A percentile compares a stretch with the other conserved stretches of the same genome.
phyloP scores from a whole-genome alignment of 2,888 invertebrate genomes.

The Sarcophaga caerulescens region DNA sequence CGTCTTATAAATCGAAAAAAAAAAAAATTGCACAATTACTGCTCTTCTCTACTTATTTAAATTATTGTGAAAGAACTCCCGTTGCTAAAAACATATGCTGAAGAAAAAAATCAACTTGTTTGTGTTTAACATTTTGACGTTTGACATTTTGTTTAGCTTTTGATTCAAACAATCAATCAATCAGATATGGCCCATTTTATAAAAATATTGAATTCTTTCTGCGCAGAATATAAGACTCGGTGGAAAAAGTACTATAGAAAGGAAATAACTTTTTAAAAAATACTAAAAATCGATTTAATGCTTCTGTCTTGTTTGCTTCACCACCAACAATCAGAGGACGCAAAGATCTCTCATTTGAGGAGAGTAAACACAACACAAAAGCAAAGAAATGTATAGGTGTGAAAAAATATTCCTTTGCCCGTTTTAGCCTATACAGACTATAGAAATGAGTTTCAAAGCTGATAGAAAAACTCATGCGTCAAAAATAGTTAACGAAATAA shows the following conservation, averaged over 20 bases:
- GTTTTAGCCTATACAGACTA: constrained; percentile 19
- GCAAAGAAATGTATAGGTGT: constrained; percentile 21
- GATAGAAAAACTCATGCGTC: constrained; percentile 48
- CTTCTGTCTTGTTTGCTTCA: constrained; percentile 27
- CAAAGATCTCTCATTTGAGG: constrained; percentile 27
- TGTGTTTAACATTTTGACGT: too few species aligned
- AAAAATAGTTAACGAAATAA: constrained; percentile 46
- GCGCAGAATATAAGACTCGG: constrained; percentile 34
- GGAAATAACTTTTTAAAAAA: constrained; percentile 19
- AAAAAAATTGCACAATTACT: too few species aligned
- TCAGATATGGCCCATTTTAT: constrained; percentile 35
- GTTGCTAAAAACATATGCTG: too few species aligned
- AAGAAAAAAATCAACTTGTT: too few species aligned
- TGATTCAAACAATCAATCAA: constrained; percentile 1
- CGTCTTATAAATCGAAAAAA: too few species aligned
- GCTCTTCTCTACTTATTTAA: too few species aligned
- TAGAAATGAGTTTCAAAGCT: constrained; percentile 59
- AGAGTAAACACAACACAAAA: constrained; percentile 30
- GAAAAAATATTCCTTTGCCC: constrained; percentile 18
- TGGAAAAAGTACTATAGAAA: constrained; percentile 10
- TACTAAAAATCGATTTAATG: constrained; percentile 23
- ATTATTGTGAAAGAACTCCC: too few species aligned
- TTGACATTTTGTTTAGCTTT: too few species aligned
- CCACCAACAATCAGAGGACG: constrained; percentile 38
- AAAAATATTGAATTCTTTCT: constrained; percentile 32